Evolutionary conservation across 2,113 vertebrate species (phyloP).

Genomic region (Prinia subflava): DNA sequence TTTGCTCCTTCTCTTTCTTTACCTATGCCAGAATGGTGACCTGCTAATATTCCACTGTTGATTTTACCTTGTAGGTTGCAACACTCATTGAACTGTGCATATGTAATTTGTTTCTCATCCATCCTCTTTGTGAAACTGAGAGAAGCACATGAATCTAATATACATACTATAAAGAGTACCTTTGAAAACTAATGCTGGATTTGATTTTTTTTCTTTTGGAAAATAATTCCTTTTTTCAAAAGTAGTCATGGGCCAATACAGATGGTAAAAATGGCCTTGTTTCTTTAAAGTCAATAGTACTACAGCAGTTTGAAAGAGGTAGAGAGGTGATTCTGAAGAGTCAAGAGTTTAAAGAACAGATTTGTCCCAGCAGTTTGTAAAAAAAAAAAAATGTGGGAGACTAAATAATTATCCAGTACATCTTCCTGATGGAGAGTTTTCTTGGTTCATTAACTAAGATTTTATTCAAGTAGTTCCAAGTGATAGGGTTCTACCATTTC

Average conservation of each 20-base stretch:
- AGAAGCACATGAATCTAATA: neutral
- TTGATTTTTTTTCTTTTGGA: neutral
- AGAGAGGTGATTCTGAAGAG: neutral
- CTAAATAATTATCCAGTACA: neutral
- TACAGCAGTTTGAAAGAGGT: neutral
- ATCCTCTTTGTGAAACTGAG: neutral
- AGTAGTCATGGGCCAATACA: neutral
- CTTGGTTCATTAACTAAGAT: neutral
- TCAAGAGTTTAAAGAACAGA: neutral
- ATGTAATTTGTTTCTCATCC: neutral
- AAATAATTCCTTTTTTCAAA: neutral
- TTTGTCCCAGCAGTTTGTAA: neutral
- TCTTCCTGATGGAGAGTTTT: neutral
- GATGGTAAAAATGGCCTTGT: neutral
- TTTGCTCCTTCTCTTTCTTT: neutral
- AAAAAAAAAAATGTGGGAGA: neutral
- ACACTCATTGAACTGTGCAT: neutral
- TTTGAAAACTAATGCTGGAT: neutral
- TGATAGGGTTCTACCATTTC: neutral
- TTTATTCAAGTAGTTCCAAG: neutral
- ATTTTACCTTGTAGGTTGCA: neutral
- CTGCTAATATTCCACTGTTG: neutral
- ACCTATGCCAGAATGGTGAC: neutral
- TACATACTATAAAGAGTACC: neutral
- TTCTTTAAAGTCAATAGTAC: neutral